These are phyloP conservation scores for Synaphobranchus kaupii DNA, from an alignment of 2,797 vertebrate species.

Conservation along the genomic window DNA sequence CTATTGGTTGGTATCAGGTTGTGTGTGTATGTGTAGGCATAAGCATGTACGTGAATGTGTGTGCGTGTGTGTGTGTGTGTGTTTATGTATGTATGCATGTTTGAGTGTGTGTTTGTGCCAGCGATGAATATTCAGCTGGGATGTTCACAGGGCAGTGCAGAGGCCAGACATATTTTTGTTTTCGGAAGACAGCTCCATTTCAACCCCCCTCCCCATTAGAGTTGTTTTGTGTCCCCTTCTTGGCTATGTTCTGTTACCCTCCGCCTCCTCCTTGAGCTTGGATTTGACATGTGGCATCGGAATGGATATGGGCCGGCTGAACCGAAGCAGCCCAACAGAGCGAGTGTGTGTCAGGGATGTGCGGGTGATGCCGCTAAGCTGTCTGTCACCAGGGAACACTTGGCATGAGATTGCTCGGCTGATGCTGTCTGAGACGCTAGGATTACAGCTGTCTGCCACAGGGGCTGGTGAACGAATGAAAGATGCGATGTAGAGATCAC, in stretches of 20 bases:
- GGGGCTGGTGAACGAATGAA: background rate
- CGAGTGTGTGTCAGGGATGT: background rate
- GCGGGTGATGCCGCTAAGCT: too few relatives aligned
- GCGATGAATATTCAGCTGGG: too few relatives aligned
- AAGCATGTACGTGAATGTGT: background rate
- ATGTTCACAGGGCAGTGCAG: background rate
- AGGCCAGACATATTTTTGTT: background rate
- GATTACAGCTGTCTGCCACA: background rate
- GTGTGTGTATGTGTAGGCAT: background rate
- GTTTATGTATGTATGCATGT: background rate
- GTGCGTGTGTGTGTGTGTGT: constrained; percentile 15
- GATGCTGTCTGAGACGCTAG: background rate
- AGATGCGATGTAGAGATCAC: too few relatives aligned
- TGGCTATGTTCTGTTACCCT: background rate
- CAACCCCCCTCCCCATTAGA: background rate
- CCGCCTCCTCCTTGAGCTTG: background rate
- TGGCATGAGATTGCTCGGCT: background rate
- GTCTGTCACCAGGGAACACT: background rate
- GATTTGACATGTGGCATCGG: background rate
- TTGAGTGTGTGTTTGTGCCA: too few relatives aligned
- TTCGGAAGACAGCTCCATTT: background rate
- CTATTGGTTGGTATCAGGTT: background rate
- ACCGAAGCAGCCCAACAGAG: background rate
- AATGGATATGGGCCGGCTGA: background rate
- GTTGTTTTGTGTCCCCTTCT: background rate